Base-by-base conservation (phyloP, 2,113 vertebrate species). In the Oncorhynchus nerka region DNA sequence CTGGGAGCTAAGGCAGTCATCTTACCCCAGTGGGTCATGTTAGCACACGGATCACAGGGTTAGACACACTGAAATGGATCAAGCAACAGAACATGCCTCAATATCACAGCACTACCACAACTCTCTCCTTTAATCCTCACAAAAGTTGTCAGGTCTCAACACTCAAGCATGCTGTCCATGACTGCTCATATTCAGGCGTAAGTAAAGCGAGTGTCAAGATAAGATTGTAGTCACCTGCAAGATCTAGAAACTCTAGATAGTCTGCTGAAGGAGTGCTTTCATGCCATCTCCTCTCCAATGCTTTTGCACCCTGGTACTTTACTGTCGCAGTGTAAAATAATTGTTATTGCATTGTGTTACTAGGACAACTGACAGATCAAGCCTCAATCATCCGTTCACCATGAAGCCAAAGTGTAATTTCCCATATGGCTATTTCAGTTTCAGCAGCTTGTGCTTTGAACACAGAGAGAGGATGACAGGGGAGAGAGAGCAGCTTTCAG, bases 21-120 rank as follows among this genome's bases (percentile, higher is more conserved):
- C 84, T 90, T 89, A 90, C 85, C 88, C 86, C 88, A 89, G 88
- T 86, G 84, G 89, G 87, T 87, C 84, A 86, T 90, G 89, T 90
- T 88, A 90, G 88, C 87, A 88, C 86, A 88, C 82, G 89, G 89
- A 91, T 91, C 90, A 88, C 82, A 92, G 88, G 88, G 88, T 90
- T 90, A 87, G 90, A 90, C 89, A 90, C 89, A 89, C 85, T 91
- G 83, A 86, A 88, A 89, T 84, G 79, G 85, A 90, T 90, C 91
- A 89, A 84, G 86, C 89, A 87, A 85, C 86, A 20, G 86, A 86
- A 90, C 87, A 88, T 87, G 78, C 89, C 87, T 86, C 80, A 8
- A 20, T 80, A 78, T 55, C 85, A 85, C 86, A 86, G 81, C 84
- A 83, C 79, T 4, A 19, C 68, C 84, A 81, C 79, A 32, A 19